Evolutionary conservation across 2,797 vertebrate genomes (phyloP).

Genomic region (Ceryle rudis): DNA sequence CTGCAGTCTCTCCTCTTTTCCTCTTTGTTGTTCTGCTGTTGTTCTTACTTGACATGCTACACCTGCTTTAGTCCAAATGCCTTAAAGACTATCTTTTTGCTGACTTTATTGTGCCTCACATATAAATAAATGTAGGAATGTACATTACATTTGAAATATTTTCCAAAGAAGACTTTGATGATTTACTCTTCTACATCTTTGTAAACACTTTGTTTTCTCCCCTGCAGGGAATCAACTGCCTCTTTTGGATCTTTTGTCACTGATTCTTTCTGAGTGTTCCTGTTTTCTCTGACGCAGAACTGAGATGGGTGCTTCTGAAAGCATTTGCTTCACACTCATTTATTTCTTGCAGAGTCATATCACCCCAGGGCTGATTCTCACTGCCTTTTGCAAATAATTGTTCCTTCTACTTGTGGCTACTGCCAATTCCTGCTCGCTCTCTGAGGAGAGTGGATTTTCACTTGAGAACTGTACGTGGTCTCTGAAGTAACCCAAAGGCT

Average conservation of each 20-base stretch:
- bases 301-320: constrained; percentile 18
- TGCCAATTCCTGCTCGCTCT: neutral
- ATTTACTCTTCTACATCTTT: constrained; percentile 14
- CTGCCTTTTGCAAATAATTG: neutral
- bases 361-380: neutral
- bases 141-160: neutral
- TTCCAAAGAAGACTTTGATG: constrained; percentile 4
- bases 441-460: neutral
- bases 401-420: neutral
- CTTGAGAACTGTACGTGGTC: neutral
- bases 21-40: neutral
- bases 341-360: constrained; percentile 47
- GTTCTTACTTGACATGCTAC: neutral
- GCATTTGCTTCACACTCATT: constrained; percentile 17
- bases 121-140: neutral
- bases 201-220: constrained; percentile 50
- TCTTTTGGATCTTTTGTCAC: constrained; percentile 38
- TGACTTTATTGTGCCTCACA: neutral
- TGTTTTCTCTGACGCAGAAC: neutral
- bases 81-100: neutral
- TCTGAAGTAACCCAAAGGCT: neutral
- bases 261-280: constrained; percentile 3
- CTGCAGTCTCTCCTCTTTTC: neutral
- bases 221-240: constrained; percentile 14
- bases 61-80: neutral